Percentiles rank a stretch among this genome's conserved stretches.
Evolutionary conservation across 2,888 invertebrate species (phyloP).

Genomic region (Pyrrhia umbra): DNA sequence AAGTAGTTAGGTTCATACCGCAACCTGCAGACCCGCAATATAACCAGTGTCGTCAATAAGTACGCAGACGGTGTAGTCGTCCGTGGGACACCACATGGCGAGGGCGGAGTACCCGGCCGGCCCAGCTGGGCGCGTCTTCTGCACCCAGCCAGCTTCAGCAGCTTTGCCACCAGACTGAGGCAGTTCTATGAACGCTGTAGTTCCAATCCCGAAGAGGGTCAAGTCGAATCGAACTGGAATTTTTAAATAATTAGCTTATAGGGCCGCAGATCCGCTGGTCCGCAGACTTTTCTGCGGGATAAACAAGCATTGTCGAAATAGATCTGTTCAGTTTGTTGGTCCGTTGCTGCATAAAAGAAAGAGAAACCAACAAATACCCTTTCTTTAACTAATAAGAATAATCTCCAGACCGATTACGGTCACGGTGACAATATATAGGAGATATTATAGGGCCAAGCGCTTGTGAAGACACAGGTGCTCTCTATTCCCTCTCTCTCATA

Average conservation of each 20-base stretch:
- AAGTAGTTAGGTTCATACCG: constrained; percentile 27
- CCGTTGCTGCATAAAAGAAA: no score
- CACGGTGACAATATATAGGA: no score
- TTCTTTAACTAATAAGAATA: no score
- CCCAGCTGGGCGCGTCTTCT: background rate
- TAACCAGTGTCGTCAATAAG: constrained; percentile 44
- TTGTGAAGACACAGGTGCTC: no score
- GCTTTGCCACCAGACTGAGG: constrained; percentile 27
- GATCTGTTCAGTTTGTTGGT: no score
- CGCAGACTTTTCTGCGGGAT: no score
- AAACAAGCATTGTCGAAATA: no score
- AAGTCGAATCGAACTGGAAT: constrained; percentile 52
- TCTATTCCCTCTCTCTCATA: no score
- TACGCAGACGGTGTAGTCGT: constrained; percentile 41
- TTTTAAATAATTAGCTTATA: background rate
- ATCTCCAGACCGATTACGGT: no score
- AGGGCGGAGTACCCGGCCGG: constrained; percentile 24
- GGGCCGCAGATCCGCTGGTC: no score
- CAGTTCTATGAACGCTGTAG: constrained; percentile 37
- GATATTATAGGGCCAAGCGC: no score
- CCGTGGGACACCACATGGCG: constrained; percentile 29
- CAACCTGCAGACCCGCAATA: constrained; percentile 52
- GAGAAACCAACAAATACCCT: no score
- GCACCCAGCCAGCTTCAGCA: constrained; percentile 23
- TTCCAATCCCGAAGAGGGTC: constrained; percentile 36